phyloP scores from a whole-genome alignment of 1,140 invertebrate species.

The Lepidurus couesii region DNA sequence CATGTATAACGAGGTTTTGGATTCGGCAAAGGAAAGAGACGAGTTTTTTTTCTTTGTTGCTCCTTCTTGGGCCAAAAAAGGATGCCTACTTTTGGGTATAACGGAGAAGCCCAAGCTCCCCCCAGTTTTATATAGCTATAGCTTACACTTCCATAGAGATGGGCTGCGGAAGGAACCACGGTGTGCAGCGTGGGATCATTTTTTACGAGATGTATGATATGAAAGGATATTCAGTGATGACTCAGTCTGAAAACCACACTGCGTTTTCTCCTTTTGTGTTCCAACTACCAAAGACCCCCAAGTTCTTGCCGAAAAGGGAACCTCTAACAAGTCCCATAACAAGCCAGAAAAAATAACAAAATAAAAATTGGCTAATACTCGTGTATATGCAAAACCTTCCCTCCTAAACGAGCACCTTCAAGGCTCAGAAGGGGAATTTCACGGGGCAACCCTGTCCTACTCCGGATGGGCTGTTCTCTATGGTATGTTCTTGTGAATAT shows the following conservation, averaged over 20 bases:
- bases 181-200: constrained; percentile 3
- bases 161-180: not conserved
- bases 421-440: not conserved
- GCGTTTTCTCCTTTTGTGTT: not conserved
- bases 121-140: not conserved
- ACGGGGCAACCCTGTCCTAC: not conserved
- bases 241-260: not conserved
- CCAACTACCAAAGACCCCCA: not conserved
- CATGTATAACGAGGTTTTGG: constrained; percentile 16
- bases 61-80: not conserved
- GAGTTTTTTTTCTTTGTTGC: not conserved
- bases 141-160: not conserved
- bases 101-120: not conserved
- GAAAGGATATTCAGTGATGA: not conserved
- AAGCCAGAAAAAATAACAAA: not conserved
- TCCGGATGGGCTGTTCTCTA: not conserved
- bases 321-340: not conserved
- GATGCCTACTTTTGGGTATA: not conserved
- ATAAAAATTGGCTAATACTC: not conserved
- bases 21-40: not conserved
- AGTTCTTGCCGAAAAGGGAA: not conserved
- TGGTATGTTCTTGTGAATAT: constrained; percentile 8
- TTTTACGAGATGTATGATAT: not conserved
- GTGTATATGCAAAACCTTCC: constrained; percentile 1
- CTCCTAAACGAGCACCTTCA: not conserved